Evolutionary conservation across 2,113 vertebrate species (phyloP).

Genomic region (Monopterus albus): DNA sequence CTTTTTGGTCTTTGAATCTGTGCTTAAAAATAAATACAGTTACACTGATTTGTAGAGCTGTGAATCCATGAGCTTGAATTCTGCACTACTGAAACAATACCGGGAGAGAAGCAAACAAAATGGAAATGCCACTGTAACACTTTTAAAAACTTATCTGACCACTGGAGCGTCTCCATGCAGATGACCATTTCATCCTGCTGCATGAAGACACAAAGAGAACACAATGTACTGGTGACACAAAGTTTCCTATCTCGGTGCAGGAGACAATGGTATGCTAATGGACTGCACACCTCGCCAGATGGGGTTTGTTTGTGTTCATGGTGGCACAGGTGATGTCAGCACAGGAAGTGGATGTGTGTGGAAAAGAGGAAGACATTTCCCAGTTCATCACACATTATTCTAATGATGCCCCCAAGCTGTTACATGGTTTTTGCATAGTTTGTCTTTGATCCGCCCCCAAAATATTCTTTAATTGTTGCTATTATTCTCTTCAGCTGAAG

Average conservation of each 20-base stretch:
- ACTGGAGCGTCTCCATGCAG: constrained; percentile 53
- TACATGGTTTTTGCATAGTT: background rate
- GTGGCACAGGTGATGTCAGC: constrained; percentile 58
- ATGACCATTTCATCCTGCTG: constrained; percentile 30
- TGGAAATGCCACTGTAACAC: too few species aligned
- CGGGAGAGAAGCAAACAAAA: too few species aligned
- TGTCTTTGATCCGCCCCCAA: too few species aligned
- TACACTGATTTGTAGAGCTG: background rate
- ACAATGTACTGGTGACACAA: constrained; percentile 46
- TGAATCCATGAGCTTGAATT: too few species aligned
- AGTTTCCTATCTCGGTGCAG: constrained; percentile 53
- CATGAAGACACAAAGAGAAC: constrained; percentile 39
- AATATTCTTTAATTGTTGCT: background rate
- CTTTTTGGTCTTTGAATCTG: too few species aligned
- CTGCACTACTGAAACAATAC: too few species aligned
- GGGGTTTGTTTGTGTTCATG: constrained; percentile 66
- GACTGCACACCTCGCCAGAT: constrained; percentile 64
- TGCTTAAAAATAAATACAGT: too few species aligned
- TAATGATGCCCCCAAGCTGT: background rate
- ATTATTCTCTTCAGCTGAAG: too few species aligned
- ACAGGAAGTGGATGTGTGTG: constrained; percentile 8
- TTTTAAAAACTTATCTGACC: too few species aligned
- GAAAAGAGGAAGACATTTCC: background rate
- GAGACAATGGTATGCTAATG: constrained; percentile 79
- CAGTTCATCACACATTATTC: background rate